Percentiles rank a stretch among this genome's conserved stretches.
Conservation (phyloP, 2,797 vertebrate species). For the Tenualosa thibaudeaui region DNA sequence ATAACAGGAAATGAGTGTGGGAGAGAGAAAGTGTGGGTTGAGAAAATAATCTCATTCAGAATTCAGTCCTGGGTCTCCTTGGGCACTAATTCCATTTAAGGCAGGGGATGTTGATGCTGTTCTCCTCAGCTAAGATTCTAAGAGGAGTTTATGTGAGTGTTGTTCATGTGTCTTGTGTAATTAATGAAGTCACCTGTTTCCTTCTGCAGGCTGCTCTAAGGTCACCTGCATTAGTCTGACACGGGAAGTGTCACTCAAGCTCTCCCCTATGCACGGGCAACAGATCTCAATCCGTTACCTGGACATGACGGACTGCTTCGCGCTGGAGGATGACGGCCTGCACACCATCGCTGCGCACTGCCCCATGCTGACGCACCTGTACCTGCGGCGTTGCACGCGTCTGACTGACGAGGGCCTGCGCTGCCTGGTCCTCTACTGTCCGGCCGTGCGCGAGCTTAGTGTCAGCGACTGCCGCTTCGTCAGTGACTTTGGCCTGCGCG, state of each 20-base stretch:
- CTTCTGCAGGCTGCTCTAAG: constrained; percentile 81
- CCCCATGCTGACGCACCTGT: constrained; percentile 85
- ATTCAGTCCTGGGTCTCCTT: no score
- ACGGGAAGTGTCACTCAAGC: constrained; percentile 84
- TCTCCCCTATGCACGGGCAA: constrained; percentile 85
- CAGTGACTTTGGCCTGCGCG: constrained; percentile 86
- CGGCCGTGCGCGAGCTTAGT: constrained; percentile 81
- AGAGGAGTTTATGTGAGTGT: no score
- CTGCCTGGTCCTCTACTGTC: constrained; percentile 86
- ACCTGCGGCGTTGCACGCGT: constrained; percentile 84
- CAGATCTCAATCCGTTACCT: constrained; percentile 88
- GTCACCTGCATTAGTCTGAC: constrained; percentile 89
- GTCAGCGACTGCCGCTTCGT: constrained; percentile 87
- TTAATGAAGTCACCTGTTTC: background rate
- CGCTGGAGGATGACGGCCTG: constrained; percentile 86
- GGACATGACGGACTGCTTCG: constrained; percentile 91
- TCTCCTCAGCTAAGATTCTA: no score
- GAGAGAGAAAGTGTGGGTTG: no score
- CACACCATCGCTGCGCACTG: constrained; percentile 88
- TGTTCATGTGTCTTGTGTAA: background rate
- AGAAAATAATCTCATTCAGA: no score
- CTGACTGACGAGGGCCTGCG: constrained; percentile 86
- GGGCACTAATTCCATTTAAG: no score
- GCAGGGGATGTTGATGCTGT: no score
- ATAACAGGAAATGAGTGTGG: no score